Evolutionary conservation across 2,888 invertebrate genomes (phyloP), one percentile per base, ranked within the genome.

Genomic region (Mesoligia furuncula): DNA sequence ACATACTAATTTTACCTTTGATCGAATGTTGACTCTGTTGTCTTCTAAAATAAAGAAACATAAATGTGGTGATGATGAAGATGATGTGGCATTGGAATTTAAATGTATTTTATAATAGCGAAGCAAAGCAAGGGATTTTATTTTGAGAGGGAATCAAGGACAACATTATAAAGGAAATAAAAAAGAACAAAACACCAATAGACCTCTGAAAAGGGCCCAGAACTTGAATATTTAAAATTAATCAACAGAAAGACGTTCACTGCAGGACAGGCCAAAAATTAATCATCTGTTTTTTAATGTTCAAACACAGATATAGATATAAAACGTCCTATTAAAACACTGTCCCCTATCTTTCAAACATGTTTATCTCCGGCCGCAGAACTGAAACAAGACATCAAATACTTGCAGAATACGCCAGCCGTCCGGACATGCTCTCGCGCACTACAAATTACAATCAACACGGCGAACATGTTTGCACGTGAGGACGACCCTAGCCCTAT

Each of bases 371-470:
- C 48, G 59, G 9, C 59, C 59, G 69, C 31, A 78, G 72, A 59
- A 67, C 81, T 70, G 74, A 79, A 84, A 84, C 80, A 85, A 83
- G 83, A 84, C 75, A 77, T 84, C 82, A 86, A 80, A 81, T 84
- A 77, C 80, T 91, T 90, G 90, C 92, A 95, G 95, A 95, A 94
- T 94, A 91, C 79, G 81, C 87, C 92, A 62, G 79, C 77, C 85
- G 90, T 82, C 83, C 76, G 91, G 91, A 93, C 95, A 93, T 92
- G 94, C 94, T 90, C 94, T 92, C 87, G 95, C 94, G 95, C 94
- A 92, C 96, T 93, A 96, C 96, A 96, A 96, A 96, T 96, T 96
- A 96, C 96, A 96, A 96, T 96, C 96, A 96, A 96, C 96, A 95
- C 93, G 91, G 90, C 94, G 91, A 92, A 92, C 95, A 93, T 94